Conservation (phyloP, 1,140 invertebrate species). For the Rhopalosiphum padi region DNA sequence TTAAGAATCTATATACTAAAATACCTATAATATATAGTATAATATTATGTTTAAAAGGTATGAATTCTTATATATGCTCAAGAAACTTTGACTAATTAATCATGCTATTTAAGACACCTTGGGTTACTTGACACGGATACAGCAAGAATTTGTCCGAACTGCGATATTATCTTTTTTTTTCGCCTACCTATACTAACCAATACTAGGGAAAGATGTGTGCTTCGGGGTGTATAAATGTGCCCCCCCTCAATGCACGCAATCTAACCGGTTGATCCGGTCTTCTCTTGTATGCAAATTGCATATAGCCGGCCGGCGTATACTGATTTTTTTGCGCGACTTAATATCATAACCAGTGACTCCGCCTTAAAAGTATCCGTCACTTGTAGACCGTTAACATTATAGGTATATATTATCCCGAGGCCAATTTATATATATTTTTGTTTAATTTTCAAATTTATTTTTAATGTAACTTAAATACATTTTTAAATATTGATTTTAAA, state of each 20-base stretch:
- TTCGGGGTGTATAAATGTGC: constrained; percentile 23
- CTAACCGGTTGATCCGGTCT: constrained; percentile 52
- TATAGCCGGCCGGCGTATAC: background rate
- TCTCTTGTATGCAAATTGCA: constrained; percentile 45
- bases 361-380: constrained; percentile 26
- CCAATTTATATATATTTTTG: background rate
- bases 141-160: background rate
- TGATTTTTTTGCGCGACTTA: constrained; percentile 21
- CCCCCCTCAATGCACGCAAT: background rate
- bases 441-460: background rate
- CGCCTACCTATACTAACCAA: background rate
- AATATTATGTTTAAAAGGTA: background rate
- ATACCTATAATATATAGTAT: background rate
- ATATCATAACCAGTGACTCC: constrained; percentile 15
- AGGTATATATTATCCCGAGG: background rate
- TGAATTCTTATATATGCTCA: background rate
- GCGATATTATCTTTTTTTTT: constrained; percentile 3
- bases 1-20: background rate
- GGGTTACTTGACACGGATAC: background rate
- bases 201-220: background rate
- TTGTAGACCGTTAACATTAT: constrained; percentile 1
- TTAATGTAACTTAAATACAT: background rate
- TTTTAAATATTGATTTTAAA: background rate
- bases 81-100: constrained; percentile 28
- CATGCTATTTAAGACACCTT: constrained; percentile 8